Evolutionary conservation across 2,888 invertebrate genomes (phyloP).

Genomic region (Ophioninae sp.): DNA sequence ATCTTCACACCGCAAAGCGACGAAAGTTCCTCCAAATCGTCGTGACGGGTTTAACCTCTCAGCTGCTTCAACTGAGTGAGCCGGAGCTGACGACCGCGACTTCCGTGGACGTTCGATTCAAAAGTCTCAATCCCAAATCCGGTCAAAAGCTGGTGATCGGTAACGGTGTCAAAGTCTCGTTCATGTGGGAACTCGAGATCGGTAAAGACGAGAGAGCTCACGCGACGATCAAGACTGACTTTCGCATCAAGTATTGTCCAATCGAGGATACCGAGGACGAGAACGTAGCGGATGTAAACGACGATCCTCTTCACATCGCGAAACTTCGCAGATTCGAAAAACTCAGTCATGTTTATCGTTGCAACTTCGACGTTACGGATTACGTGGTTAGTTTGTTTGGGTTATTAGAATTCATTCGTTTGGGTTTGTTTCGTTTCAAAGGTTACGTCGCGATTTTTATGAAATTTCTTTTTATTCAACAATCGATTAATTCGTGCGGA

Average conservation of each 20-base stretch:
- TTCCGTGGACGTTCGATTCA: constrained; percentile 84
- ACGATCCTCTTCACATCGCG: constrained; percentile 78
- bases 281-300: constrained; percentile 71
- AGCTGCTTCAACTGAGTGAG: constrained; percentile 78
- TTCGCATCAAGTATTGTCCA: constrained; percentile 84
- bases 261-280: constrained; percentile 75
- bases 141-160: constrained; percentile 86
- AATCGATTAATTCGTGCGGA: too few relatives aligned
- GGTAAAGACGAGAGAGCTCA: constrained; percentile 78
- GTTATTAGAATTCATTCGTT: neutral
- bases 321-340: constrained; percentile 81
- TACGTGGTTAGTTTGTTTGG: constrained; percentile 84
- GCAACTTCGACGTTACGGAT: constrained; percentile 90
- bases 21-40: constrained; percentile 93
- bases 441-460: too few relatives aligned
- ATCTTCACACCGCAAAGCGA: constrained; percentile 91
- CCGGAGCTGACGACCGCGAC: constrained; percentile 82
- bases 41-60: constrained; percentile 83
- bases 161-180: constrained; percentile 89
- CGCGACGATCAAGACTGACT: constrained; percentile 84
- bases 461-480: too few relatives aligned
- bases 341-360: constrained; percentile 80
- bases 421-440: too few relatives aligned
- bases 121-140: constrained; percentile 86
- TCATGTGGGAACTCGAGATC: constrained; percentile 89